Evolutionary conservation across 92 coral and sea anemone species (phyloP), one percentile per base, ranked within the genome.

Genomic region (Phenganax subtilis): DNA sequence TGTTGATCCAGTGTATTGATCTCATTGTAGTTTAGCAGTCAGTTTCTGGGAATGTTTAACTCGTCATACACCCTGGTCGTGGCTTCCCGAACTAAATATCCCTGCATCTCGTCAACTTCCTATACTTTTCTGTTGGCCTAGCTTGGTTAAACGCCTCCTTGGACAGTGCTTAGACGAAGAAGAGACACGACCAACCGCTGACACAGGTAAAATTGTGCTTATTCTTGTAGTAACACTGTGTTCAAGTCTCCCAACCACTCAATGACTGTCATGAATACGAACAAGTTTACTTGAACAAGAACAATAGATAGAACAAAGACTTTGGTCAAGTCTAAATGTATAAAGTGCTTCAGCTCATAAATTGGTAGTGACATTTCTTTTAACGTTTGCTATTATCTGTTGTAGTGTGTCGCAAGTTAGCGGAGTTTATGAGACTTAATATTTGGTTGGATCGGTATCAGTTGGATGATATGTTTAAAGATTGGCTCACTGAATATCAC

Each of bases 31-130:
- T 78, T 92, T 94, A 86, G 98, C 92, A 12, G 93, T 87, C 1
- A 62, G 86, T 53, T 77, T 90, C 84, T 94, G 98, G 98, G 98
- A 94, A 80, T 90, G 90, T 74, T 72, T 94, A 20, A 86, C 96
- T 20, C 90, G 91, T 54, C 80, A 86, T 7, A 16, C 64, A 30
- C 98, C 98, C 10, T 94, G 98, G 98, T 86, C 90, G 3, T 94
- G 97, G 98, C 84, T 94, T 8, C 61, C 78, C 0, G 82, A 82
- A 17, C 57, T 20, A 53, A 79, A 80, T 31, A 81, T 90, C 10
- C 82, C 82, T 17, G 72, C 20, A 7, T 57, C 69, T 29, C 82
- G 72, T 51, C 57, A 61, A 10, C 60, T 78, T 1, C 82, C 82
- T 6, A 51, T 78, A 14, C 30, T 78, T 3, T 27, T 28, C 14